Base-by-base conservation (phyloP, 2,113 vertebrate species). In the Taxidea taxus region DNA sequence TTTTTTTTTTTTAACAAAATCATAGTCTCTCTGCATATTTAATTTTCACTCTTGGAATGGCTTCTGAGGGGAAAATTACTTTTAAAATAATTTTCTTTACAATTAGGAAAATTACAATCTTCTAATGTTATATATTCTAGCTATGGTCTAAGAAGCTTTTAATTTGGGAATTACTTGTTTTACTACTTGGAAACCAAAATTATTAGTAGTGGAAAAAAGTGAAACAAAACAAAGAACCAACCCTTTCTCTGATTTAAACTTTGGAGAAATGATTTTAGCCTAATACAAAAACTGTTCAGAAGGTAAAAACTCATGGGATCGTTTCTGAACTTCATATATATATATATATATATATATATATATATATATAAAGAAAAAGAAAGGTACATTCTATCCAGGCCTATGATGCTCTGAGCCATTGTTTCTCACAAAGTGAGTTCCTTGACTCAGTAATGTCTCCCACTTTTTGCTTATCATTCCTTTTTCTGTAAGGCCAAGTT, bases 41-140 rank as follows among this genome's bases (percentile, higher is more conserved):
- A 96, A 87, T 92, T 80, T 92, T 96, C 44, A 51, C 25, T 74
- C 49, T 85, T 84, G 29, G 25, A 83, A 88, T 96, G 84, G 84
- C 49, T 96, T 90, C 62, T 62, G 62, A 58, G 20, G 34, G 66
- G 18, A 31, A 93, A 84, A 90, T 95, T 95, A 81, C 80, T 95
- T 96, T 95, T 87, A 95, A 94, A 91, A 97, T 91, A 83, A 92
- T 94, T 96, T 95, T 94, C 60, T 80, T 23, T 90, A 13, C n/a
- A 96, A 87, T 94, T 95, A 96, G 44, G 27, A 83, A 91, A 97
- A 97, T 95, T 39, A 88, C 37, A 49, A 82, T 56, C 54, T 78
- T 80, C 12, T 77, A 47, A 31, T 75, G 14, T 75, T 75, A 47
- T 9, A 27, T 75, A 75, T 75, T 75, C 47, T 75, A 47, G 74